Conservation (phyloP, 2,888 invertebrate species). For the Plagiodera versicolora region DNA sequence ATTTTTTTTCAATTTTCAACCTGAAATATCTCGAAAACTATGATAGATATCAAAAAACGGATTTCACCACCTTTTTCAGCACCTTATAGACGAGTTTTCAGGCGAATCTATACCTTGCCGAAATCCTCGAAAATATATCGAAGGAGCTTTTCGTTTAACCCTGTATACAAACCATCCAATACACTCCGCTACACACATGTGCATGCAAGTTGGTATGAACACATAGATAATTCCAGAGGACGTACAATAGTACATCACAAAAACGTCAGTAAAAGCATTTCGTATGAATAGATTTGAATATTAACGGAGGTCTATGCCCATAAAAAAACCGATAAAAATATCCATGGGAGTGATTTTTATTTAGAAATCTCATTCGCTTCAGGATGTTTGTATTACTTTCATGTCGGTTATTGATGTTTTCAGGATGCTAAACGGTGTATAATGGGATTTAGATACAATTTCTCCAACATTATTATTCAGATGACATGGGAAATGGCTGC, state of each 20-base stretch:
- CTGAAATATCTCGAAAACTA: too few relatives aligned
- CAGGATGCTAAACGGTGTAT: constrained; percentile 5
- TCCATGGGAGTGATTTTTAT: constrained; percentile 38
- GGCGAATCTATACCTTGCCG: too few relatives aligned
- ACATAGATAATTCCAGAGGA: neutral
- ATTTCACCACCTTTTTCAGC: too few relatives aligned
- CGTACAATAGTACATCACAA: neutral
- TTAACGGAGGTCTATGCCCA: constrained; percentile 42
- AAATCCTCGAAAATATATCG: too few relatives aligned
- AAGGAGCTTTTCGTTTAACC: too few relatives aligned
- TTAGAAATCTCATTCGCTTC: constrained; percentile 36
- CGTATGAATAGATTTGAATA: constrained; percentile 49
- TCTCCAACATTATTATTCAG: neutral
- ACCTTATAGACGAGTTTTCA: too few relatives aligned
- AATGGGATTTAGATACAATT: neutral
- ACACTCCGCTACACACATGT: neutral
- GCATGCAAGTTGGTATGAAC: neutral
- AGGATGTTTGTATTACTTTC: constrained; percentile 36
- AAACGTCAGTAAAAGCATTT: constrained; percentile 37
- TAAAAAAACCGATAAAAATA: constrained; percentile 39
- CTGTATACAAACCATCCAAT: neutral
- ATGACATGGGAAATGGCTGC: neutral
- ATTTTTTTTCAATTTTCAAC: too few relatives aligned
- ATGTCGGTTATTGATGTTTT: constrained; percentile 34
- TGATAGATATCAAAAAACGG: too few relatives aligned